These are phyloP conservation scores for Oriolus oriolus DNA, from an alignment of 2,113 vertebrate species.

Conservation along the genomic window DNA sequence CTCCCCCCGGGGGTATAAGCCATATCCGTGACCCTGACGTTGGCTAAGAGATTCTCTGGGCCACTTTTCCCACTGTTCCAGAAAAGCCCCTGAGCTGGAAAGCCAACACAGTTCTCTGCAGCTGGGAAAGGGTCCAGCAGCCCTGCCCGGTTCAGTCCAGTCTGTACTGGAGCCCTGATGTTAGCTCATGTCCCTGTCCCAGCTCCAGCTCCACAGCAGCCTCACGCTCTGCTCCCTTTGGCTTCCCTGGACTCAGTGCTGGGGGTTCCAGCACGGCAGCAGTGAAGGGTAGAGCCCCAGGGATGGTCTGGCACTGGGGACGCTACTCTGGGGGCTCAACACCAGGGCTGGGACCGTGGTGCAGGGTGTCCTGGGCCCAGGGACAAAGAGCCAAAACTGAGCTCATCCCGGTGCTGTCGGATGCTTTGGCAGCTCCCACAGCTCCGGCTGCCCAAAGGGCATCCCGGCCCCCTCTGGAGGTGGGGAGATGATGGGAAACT, in stretches of 20 bases:
- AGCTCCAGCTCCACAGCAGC: not conserved
- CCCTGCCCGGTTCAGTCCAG: not conserved
- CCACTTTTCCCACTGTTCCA: not conserved
- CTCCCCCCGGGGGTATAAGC: not conserved
- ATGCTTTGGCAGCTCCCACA: not conserved
- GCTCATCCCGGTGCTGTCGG: accelerated
- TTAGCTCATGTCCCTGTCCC: not conserved
- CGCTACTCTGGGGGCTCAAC: accelerated
- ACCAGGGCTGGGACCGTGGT: not conserved
- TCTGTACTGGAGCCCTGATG: not conserved
- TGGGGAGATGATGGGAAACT: not conserved
- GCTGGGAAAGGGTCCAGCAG: not conserved
- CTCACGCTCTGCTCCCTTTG: accelerated
- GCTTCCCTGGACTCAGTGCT: no score
- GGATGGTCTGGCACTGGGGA: not conserved
- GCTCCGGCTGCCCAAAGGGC: not conserved
- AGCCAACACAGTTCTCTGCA: not conserved
- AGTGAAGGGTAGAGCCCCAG: accelerated
- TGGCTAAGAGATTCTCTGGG: not conserved
- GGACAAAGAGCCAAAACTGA: not conserved
- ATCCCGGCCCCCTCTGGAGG: accelerated
- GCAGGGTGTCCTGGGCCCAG: accelerated
- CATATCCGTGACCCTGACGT: not conserved
- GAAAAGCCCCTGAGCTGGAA: not conserved
- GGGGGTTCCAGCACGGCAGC: accelerated